These are phyloP conservation scores for Merops nubicus DNA, from an alignment of 2,113 vertebrate species.

Conservation along the genomic window DNA sequence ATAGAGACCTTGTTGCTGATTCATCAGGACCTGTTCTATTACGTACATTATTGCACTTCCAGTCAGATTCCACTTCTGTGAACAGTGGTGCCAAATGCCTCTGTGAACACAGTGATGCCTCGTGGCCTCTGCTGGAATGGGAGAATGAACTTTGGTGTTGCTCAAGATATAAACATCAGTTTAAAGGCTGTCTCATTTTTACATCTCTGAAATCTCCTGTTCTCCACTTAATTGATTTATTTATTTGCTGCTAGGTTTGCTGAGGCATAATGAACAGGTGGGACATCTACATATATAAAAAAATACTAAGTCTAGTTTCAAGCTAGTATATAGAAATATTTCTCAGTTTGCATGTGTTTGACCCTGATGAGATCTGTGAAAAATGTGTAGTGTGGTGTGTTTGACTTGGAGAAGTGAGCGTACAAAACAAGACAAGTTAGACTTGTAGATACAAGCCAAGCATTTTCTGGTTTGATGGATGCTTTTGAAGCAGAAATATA, in stretches of 20 bases:
- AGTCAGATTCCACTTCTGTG: fast-evolving
- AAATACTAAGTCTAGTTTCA: not conserved
- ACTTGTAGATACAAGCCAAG: not conserved
- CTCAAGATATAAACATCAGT: not conserved
- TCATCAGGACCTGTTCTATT: not conserved
- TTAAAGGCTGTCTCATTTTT: not conserved
- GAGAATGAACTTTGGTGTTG: not conserved
- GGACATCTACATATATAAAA: not conserved
- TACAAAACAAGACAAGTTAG: not conserved
- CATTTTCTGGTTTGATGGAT: not conserved
- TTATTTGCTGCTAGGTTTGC: not conserved
- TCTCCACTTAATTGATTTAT: not conserved
- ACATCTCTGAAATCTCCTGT: fast-evolving
- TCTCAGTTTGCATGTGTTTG: not conserved
- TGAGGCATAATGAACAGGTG: not conserved
- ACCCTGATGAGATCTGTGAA: not conserved
- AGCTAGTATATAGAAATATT: not conserved
- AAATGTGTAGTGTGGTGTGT: not conserved
- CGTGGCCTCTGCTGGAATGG: not conserved
- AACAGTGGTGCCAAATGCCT: not conserved
- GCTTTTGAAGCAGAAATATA: not conserved
- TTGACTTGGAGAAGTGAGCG: not conserved
- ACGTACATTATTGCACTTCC: fast-evolving
- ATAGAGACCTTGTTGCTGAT: not conserved
- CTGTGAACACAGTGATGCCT: not conserved